These are phyloP conservation scores for Panorpa germanica DNA, from an alignment of 2,888 invertebrate genomes.

Conservation along the genomic window DNA sequence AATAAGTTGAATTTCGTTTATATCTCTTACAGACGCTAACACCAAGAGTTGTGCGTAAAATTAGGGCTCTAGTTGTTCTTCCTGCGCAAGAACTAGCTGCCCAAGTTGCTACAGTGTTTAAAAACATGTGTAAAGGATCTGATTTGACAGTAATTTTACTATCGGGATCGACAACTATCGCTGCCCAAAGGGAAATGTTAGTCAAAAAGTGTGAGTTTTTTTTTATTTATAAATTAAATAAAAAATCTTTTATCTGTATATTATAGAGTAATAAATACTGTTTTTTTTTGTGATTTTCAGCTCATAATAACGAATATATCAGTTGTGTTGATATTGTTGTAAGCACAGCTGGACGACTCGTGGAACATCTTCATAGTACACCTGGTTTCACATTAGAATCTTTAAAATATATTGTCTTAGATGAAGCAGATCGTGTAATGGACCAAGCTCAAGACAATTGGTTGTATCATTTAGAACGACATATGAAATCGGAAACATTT, in stretches of 20 bases:
- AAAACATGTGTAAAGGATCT: conserved; percentile 44
- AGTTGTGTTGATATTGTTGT: conserved; percentile 68
- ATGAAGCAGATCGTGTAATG: conserved; percentile 93
- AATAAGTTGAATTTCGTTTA: conserved; percentile 6
- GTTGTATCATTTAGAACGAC: conserved; percentile 62
- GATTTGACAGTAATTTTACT: conserved; percentile 49
- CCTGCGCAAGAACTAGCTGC: conserved; percentile 83
- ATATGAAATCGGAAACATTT: conserved; percentile 35
- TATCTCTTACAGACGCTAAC: conserved; percentile 31
- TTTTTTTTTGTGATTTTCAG: conserved; percentile 30
- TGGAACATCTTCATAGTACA: conserved; percentile 78
- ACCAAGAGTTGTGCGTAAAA: conserved; percentile 37
- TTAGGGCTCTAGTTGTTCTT: conserved; percentile 75
- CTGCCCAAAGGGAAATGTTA: conserved; percentile 23
- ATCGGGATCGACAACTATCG: conserved; percentile 36
- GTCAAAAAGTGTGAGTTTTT: conserved; percentile 17
- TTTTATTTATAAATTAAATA: no score
- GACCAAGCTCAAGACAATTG: conserved; percentile 84
- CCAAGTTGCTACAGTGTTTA: conserved; percentile 75
- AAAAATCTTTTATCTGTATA: conserved; percentile 1
- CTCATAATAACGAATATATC: conserved; percentile 33
- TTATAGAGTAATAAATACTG: background rate
- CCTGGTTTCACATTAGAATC: conserved; percentile 53
- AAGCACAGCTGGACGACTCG: conserved; percentile 82
- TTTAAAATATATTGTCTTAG: conserved; percentile 70